These are phyloP conservation scores for Labroides dimidiatus DNA, from an alignment of 2,797 vertebrate species.

Conservation along the genomic window DNA sequence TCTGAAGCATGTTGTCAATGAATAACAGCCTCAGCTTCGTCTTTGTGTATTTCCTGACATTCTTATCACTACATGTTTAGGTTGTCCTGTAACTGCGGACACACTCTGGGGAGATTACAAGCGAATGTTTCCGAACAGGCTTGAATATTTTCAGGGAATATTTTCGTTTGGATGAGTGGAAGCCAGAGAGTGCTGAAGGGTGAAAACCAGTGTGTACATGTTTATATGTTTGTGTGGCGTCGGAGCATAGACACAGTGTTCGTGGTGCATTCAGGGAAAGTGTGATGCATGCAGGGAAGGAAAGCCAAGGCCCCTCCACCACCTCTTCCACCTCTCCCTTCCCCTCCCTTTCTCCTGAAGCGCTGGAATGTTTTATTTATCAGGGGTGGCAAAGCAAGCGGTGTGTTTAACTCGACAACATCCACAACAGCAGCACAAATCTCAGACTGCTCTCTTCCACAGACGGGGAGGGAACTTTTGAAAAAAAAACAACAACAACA, in stretches of 20 bases:
- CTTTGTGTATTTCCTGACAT: constrained; percentile 11
- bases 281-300: constrained; percentile 54
- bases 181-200: constrained; percentile 23
- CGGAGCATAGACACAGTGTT: constrained; percentile 56
- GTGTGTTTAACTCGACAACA: constrained; percentile 76
- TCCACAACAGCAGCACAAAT: constrained; percentile 66
- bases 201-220: constrained; percentile 29
- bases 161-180: constrained; percentile 16
- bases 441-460: constrained; percentile 34
- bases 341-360: constrained; percentile 55
- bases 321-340: constrained; percentile 8
- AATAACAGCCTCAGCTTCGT: constrained; percentile 13
- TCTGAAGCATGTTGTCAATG: neutral
- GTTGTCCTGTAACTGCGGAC: constrained; percentile 11
- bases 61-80: neutral
- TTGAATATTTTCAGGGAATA: constrained; percentile 43
- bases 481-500: no score
- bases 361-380: constrained; percentile 80
- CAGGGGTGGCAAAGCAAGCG: constrained; percentile 65
- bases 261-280: constrained; percentile 55
- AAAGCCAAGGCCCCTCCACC: constrained; percentile 9
- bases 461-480: constrained; percentile 35
- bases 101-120: constrained; percentile 39
- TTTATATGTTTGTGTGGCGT: constrained; percentile 21
- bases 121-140: constrained; percentile 32